Conservation (phyloP, 2,888 invertebrate genomes). For the Antheraea assamensis region DNA sequence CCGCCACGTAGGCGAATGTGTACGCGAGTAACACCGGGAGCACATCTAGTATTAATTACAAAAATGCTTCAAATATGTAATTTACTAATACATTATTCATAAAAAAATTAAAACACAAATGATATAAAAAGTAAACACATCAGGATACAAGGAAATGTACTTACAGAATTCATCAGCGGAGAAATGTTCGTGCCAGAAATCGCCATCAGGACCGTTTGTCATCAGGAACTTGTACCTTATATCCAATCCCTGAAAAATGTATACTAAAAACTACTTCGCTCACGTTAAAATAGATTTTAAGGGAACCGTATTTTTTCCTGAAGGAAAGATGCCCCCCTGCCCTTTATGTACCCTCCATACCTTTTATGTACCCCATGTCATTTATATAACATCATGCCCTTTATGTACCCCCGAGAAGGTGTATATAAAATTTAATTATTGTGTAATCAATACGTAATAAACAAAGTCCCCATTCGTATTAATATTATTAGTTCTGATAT, state of each 20-base stretch:
- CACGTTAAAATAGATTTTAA: no score
- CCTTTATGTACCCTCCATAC: no score
- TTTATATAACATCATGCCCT: no score
- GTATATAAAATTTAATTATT: not conserved
- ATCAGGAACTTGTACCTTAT: constrained; percentile 91
- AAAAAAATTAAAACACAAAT: not conserved
- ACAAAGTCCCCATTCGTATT: not conserved
- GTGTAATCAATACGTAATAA: not conserved
- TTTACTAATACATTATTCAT: no score
- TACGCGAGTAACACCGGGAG: constrained; percentile 91
- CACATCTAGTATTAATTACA: constrained; percentile 84
- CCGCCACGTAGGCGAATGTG: constrained; percentile 86
- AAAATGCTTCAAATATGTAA: no score
- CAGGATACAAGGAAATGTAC: constrained; percentile 47
- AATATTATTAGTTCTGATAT: not conserved
- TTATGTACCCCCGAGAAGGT: no score
- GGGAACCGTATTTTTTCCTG: no score
- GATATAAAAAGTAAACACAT: not conserved
- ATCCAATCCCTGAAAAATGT: constrained; percentile 85
- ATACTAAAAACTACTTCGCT: not conserved
- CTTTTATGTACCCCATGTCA: no score
- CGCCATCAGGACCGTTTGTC: constrained; percentile 92
- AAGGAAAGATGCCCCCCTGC: no score
- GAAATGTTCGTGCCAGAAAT: constrained; percentile 94
- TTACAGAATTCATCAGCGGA: constrained; percentile 98